Conservation (phyloP, 2,888 invertebrate genomes). For the Caenorhabditis japonica region DNA sequence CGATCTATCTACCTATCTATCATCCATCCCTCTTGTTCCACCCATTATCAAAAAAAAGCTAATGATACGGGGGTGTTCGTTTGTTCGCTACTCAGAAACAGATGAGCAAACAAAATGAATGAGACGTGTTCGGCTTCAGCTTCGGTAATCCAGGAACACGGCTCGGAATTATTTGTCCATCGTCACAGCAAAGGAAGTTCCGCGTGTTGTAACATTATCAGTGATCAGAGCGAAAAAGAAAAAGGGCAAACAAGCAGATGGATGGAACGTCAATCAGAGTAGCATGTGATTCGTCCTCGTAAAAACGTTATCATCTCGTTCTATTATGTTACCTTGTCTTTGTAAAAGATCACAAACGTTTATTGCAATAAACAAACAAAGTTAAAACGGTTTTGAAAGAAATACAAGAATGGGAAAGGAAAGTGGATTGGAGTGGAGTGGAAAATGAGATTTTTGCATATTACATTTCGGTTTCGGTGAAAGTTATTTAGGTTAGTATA, state of each 20-base stretch:
- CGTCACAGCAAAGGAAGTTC: background rate
- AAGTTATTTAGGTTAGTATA: conserved; percentile 8
- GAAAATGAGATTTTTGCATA: conserved; percentile 8
- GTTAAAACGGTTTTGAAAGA: background rate
- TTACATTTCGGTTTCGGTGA: background rate
- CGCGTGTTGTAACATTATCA: conserved; percentile 39
- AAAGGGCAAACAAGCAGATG: conserved; percentile 32
- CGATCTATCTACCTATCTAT: no score
- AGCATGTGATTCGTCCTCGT: conserved; percentile 37
- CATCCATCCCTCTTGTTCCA: background rate
- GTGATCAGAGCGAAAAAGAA: conserved; percentile 2
- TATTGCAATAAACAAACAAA: conserved; percentile 24
- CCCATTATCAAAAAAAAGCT: conserved; percentile 3
- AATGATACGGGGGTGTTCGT: conserved; percentile 22
- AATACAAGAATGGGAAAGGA: conserved; percentile 7
- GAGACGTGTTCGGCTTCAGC: conserved; percentile 37
- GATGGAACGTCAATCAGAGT: conserved; percentile 33
- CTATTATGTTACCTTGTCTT: background rate
- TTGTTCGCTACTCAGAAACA: no score
- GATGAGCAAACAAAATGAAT: conserved; percentile 30
- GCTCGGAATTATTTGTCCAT: conserved; percentile 23
- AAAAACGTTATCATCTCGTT: conserved; percentile 24
- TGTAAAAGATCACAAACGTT: conserved; percentile 12
- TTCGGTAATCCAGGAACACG: conserved; percentile 46
- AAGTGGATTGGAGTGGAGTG: conserved; percentile 11